Percentiles rank a stretch among this genome's conserved stretches.
Evolutionary conservation across 2,888 invertebrate genomes (phyloP).

Genomic region (Hypercompe scribonia): DNA sequence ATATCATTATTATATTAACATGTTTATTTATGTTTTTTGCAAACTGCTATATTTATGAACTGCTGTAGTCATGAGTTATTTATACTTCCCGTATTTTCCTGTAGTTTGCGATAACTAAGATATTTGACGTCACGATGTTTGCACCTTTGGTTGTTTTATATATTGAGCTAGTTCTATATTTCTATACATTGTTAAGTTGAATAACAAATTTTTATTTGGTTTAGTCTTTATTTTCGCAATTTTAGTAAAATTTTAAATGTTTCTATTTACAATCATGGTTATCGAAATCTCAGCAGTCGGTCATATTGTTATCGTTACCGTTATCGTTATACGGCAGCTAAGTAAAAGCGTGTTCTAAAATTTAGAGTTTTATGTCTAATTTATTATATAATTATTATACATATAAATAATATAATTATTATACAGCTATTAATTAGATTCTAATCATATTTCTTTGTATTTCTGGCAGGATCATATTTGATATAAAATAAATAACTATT

Average conservation of each 20-base stretch:
- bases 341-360: too few species aligned
- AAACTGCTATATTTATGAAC: neutral
- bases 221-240: neutral
- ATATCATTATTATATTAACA: neutral
- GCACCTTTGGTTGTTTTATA: neutral
- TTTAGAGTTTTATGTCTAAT: too few species aligned
- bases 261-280: neutral
- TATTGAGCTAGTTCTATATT: neutral
- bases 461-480: too few species aligned
- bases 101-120: constrained; percentile 16
- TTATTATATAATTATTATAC: too few species aligned
- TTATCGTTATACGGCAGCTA: too few species aligned
- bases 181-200: neutral
- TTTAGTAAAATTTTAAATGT: neutral
- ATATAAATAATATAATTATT: too few species aligned
- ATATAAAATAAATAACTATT: too few species aligned
- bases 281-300: neutral
- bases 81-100: constrained; percentile 35
- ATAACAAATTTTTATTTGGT: neutral
- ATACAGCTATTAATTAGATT: too few species aligned
- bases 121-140: constrained; percentile 23
- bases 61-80: neutral
- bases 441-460: too few species aligned
- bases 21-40: constrained; percentile 4
- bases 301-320: too few species aligned